Conservation (phyloP, 2,797 vertebrate species). For the Sebastes itinus region DNA sequence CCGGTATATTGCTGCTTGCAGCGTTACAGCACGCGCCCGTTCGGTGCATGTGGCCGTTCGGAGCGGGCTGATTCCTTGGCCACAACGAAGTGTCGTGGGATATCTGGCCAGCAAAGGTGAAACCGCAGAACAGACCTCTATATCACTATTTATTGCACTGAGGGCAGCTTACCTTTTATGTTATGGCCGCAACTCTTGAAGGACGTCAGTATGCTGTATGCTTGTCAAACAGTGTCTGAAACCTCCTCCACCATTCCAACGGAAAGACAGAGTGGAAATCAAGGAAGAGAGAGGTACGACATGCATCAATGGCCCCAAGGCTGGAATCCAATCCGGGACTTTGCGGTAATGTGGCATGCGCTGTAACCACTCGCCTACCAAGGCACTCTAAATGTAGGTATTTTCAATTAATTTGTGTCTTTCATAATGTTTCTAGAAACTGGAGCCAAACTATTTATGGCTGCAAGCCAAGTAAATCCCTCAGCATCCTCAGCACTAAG, state of each 20-base stretch:
- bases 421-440: neutral
- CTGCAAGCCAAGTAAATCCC: conserved; percentile 1
- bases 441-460: neutral
- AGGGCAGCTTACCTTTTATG: neutral
- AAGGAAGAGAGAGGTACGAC: neutral
- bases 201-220: neutral
- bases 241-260: too few relatives aligned
- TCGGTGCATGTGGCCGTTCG: too few relatives aligned
- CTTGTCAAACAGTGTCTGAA: neutral
- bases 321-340: neutral
- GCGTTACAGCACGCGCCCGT: too few relatives aligned
- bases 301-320: neutral
- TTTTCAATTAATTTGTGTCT: neutral
- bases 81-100: neutral
- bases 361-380: neutral
- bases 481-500: neutral
- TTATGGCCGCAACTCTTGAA: neutral
- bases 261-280: too few relatives aligned
- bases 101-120: neutral
- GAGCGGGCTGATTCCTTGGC: too few relatives aligned
- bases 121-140: neutral
- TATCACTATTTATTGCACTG: neutral
- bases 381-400: neutral
- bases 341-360: neutral
- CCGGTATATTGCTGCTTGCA: too few relatives aligned